phyloP scores from a whole-genome alignment of 2,113 vertebrate genomes.

The Dicrurus megarhynchus region DNA sequence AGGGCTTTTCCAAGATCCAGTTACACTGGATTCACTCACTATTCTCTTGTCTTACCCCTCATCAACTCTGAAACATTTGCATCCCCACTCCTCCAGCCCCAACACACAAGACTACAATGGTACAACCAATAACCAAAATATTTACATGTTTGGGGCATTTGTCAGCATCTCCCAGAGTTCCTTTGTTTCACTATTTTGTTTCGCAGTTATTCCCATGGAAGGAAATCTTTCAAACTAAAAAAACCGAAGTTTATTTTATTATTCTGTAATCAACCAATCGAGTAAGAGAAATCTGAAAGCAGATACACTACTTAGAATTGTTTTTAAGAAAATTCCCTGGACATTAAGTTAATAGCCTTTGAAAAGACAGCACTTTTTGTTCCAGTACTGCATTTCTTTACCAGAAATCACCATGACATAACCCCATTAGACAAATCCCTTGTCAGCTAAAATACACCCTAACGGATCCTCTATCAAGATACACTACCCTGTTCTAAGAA shows the following conservation, averaged over 20 bases:
- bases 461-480: neutral
- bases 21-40: neutral
- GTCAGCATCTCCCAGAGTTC: neutral
- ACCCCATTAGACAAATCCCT: neutral
- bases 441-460: neutral
- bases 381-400: neutral
- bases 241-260: neutral
- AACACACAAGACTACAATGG: accelerated
- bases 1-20: neutral
- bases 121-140: neutral
- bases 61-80: neutral
- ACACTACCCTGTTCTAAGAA: neutral
- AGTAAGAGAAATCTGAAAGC: neutral
- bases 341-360: neutral
- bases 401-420: neutral
- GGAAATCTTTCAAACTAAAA: neutral
- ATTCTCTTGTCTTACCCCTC: neutral
- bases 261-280: neutral
- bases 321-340: neutral
- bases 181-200: neutral
- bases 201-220: neutral
- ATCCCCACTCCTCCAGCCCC: neutral
- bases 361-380: neutral
- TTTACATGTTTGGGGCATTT: neutral
- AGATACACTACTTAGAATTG: neutral